Percentiles rank a stretch among this genome's conserved stretches.
Conservation (phyloP, 2,888 invertebrate species). For the Amphipyra tragopoginis region DNA sequence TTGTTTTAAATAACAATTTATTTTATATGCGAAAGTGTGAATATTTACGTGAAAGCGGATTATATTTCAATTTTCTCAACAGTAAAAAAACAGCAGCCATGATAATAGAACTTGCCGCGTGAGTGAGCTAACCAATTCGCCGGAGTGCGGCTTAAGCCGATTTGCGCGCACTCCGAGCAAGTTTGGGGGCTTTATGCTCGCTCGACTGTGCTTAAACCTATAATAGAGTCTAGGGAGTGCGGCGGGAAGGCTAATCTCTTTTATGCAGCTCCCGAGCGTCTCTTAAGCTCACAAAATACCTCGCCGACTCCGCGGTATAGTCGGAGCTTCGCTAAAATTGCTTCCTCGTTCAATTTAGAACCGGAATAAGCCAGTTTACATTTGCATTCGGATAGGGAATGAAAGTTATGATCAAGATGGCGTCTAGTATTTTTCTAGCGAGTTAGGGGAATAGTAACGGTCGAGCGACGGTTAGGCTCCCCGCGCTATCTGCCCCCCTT, state of each 20-base stretch:
- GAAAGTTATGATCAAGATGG: constrained; percentile 78
- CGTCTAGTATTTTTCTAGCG: constrained; percentile 88
- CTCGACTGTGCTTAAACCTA: constrained; percentile 72
- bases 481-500: constrained; percentile 89
- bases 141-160: constrained; percentile 78
- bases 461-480: constrained; percentile 89
- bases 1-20: constrained; percentile 73
- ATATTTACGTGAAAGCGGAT: constrained; percentile 80
- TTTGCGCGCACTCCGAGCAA: constrained; percentile 72
- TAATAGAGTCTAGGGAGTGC: constrained; percentile 73
- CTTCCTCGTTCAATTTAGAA: constrained; percentile 80
- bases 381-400: constrained; percentile 72
- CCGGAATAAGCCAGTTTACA: constrained; percentile 70
- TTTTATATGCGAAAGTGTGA: constrained; percentile 79
- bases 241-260: constrained; percentile 77
- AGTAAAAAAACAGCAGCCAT: constrained; percentile 57
- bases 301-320: constrained; percentile 59
- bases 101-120: constrained; percentile 56
- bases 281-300: constrained; percentile 72
- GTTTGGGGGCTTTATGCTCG: constrained; percentile 76
- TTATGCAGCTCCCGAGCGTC: constrained; percentile 69
- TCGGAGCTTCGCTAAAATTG: constrained; percentile 65
- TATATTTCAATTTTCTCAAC: constrained; percentile 74
- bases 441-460: constrained; percentile 89
- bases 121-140: constrained; percentile 70